Base-by-base conservation (phyloP, 30 jellyfish, hydroid and myxozoan genomes). In the Chrysaora quinquecirrha region DNA sequence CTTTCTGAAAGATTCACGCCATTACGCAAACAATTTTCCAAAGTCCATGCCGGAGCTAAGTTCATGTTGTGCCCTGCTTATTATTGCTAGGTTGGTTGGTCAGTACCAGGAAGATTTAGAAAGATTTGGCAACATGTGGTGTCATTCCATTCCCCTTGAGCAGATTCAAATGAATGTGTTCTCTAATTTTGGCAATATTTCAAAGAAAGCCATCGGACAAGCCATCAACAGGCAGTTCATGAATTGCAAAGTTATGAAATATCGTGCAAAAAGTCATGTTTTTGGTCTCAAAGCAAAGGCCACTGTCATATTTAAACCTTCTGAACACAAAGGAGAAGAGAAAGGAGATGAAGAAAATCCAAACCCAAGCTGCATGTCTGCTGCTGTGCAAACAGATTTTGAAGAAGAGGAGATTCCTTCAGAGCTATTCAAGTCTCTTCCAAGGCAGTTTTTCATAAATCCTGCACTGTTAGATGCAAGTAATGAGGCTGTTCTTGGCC, bases 31-130 rank as follows among this genome's bases (percentile, higher is more conserved):
- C n/a, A n/a, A n/a, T n/a, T n/a, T n/a, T n/a, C n/a, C n/a, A n/a
- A n/a, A n/a, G n/a, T n/a, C n/a, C n/a, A n/a, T n/a, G n/a, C n/a
- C n/a, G n/a, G n/a, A n/a, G n/a, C n/a, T n/a, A n/a, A n/a, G n/a
- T n/a, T n/a, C n/a, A n/a, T n/a, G n/a, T n/a, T 49, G n/a, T 49
- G 22, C 65, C 65, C 65, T n/a, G n/a, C 54, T 38, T 38, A 3
- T 38, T 14, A 38, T 38, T 38, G 11, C 6, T 14, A 38, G 54
- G 54, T 14, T 38, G 6, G 54, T 38, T 14, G 14, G 54, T 38
- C 54, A 38, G 14, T 38, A 3, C 54, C 6, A 14, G 6, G 54
- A 38, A 14, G 14, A 38, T 38, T 3, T 14, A 38, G 54, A 38
- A 38, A 38, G 54, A 38, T 38, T 38, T 38, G 54, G 54, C 54